These are phyloP conservation scores for Phrynocephalus forsythii DNA, from an alignment of 2,797 vertebrate genomes.

Conservation along the genomic window DNA sequence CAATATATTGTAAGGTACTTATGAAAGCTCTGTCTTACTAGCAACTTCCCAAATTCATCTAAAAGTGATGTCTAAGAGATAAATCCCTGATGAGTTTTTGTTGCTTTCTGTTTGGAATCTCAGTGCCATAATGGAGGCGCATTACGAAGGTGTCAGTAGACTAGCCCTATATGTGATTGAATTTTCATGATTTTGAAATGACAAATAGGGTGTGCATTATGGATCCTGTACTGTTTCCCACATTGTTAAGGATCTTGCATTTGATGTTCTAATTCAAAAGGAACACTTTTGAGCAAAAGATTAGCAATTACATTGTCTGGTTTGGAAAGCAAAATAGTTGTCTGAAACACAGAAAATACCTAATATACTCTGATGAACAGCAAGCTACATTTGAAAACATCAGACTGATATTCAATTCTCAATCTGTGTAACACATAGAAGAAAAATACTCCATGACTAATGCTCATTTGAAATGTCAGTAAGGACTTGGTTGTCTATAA, in stretches of 20 bases:
- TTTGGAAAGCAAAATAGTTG: neutral
- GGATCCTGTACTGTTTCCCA: neutral
- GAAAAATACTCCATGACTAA: too few species aligned
- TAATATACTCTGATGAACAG: neutral
- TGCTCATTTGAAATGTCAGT: too few species aligned
- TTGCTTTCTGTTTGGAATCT: neutral
- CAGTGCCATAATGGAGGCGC: rapidly evolving
- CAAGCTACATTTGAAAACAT: neutral
- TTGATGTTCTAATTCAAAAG: constrained; percentile 27
- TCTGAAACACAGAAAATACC: neutral
- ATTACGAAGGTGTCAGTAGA: neutral
- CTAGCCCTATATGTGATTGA: constrained; percentile 6
- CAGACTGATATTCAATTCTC: neutral
- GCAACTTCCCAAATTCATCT: neutral
- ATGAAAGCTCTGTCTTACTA: neutral
- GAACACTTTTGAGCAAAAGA: constrained; percentile 1
- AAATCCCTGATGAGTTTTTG: neutral
- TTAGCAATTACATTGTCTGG: neutral
- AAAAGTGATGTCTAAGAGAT: neutral
- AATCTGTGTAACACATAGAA: neutral
- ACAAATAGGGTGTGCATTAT: constrained; percentile 14
- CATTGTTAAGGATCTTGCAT: constrained; percentile 9
- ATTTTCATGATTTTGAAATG: constrained; percentile 19
- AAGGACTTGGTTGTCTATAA: too few species aligned
- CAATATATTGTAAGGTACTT: neutral